Base-by-base conservation (phyloP, 2,888 invertebrate species). In the Eilema sororculum region DNA sequence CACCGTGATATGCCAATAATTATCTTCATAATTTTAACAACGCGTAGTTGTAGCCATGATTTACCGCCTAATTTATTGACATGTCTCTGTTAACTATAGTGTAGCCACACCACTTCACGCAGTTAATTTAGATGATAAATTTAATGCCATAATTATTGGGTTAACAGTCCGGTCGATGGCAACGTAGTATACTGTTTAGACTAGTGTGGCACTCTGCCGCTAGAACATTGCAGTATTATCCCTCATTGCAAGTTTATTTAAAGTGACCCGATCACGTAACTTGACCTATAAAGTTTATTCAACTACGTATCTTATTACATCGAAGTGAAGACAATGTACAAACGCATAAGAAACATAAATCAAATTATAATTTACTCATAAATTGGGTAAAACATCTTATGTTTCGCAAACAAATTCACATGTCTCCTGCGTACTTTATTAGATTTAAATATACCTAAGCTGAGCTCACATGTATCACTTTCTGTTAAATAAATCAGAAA, bases 361-460 rank as follows among this genome's bases (percentile, higher is more conserved):
- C 24, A 3, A 16, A 62, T 62, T 41, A 62, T 9, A 37, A 62
- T 62, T 24, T 24, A 30, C 24, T 37, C 20, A 52, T 52, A 30
- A 33, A 10, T 20, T 2, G 20, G 33, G 57, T 58, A 58, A 65
- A n/a, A 37, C 25, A 58, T 57, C 33, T 65, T 65, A 65, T 24
- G 52, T 57, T 28, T 22, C 24, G 37, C 37, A 65, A 65, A 65
- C 24, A 52, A 65, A 65, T 56, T 65, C 30, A 30, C 56, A 57
- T 58, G 25, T 56, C 20, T n/a, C n/a, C n/a, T 16, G 57, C 20
- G 65, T 58, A 58, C 33, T 58, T 37, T 37, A 68, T 69, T 65
- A 69, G 68, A 64, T 65, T 33, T 58, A 20, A 33, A 56, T 58
- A 57, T 65, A 56, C 30, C n/a, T n/a, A 33, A 8, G 37, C 4